These are phyloP conservation scores for Penaeus monodon DNA, from an alignment of 2,888 invertebrate species.

Conservation along the genomic window DNA sequence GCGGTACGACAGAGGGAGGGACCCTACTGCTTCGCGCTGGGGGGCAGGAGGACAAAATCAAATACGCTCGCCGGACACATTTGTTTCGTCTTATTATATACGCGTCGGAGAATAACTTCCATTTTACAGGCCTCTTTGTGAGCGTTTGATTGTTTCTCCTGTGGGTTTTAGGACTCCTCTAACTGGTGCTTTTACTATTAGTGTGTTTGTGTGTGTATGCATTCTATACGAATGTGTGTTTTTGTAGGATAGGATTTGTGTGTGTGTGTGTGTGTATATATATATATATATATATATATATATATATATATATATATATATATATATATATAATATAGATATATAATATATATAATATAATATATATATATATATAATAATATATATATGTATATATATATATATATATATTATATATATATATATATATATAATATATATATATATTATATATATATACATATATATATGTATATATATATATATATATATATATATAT, in stretches of 20 bases:
- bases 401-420: neutral
- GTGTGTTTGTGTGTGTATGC: no score
- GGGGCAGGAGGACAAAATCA: no score
- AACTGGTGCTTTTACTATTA: no score
- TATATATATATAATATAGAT: neutral
- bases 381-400: neutral
- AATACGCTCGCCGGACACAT: constrained; percentile 30
- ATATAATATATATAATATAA: neutral
- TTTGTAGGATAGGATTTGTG: no score
- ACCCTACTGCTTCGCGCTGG: no score
- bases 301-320: no score
- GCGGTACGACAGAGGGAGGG: no score
- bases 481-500: no score
- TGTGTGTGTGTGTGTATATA: no score
- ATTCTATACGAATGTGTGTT: no score
- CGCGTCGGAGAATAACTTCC: constrained; percentile 45
- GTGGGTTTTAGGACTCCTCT: no score
- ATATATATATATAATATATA: constrained; percentile 18
- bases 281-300: no score
- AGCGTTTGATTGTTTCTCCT: neutral
- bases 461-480: neutral
- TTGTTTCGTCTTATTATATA: constrained; percentile 57
- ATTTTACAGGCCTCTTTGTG: constrained; percentile 51
- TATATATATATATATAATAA: neutral
- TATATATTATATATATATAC: neutral